Evolutionary conservation across 2,113 vertebrate genomes (phyloP), one percentile per base, ranked within the genome.

Genomic region (Paramisgurnus dabryanus): DNA sequence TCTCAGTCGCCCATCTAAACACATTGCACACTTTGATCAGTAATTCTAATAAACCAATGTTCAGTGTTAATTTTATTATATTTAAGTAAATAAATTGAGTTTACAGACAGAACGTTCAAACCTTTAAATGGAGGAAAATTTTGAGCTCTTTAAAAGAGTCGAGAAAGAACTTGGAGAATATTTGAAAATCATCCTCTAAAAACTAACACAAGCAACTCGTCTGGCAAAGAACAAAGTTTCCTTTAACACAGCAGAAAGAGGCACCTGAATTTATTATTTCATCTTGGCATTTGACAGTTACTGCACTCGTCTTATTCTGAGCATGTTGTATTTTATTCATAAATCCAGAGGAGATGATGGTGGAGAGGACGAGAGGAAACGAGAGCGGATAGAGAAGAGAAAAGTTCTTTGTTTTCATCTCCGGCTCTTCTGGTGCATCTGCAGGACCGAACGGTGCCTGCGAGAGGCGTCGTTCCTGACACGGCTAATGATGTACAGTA

Each of bases 401-500:
- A 81, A 82, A 80, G 61, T 68, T 89, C 86, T 92, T 93, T 93
- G 90, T 91, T 90, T 93, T 82, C 72, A 79, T 89, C 85, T 88
- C 64, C 85, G 87, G 89, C 90, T 91, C 89, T 89, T 88, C 80
- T 87, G 86, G 87, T 90, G 7, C 67, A 74, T 50, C 65, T 84
- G 86, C 65, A 13, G 76, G 85, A 77, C 85, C 84, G 91, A 94
- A 92, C 92, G 91, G 85, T 85, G 86, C 88, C 87, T 92, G 93
- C 92, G 93, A 89, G 92, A 94, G 94, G 94, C 95, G 94, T 96
- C 95, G 94, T 94, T 97, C 93, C 95, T 97, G 96, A 98, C 96
- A 96, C 93, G 93, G 94, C 96, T 98, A 98, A 98, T 98, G 97
- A 98, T 97, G 97, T 94, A 95, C 95, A 94, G 94, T 94, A 95